Conservation (phyloP, 2,113 vertebrate species). For the Orthochromis malagaraziensis region DNA sequence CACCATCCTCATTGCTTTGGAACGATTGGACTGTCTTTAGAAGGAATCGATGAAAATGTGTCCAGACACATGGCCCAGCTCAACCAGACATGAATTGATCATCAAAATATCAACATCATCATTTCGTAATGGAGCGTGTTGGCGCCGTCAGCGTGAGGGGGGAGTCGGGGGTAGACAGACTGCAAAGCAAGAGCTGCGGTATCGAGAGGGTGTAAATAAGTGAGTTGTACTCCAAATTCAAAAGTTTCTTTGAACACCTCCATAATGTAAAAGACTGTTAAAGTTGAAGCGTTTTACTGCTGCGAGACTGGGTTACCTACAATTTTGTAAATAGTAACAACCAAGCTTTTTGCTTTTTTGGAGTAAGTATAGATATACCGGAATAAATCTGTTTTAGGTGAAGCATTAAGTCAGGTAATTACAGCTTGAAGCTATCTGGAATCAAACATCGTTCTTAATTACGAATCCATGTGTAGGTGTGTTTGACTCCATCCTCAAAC, state of each 20-base stretch:
- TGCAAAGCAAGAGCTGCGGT: neutral
- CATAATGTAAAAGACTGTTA: neutral
- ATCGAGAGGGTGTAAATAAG: conserved; percentile 43
- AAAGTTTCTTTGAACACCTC: conserved; percentile 12
- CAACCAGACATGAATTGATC: conserved; percentile 71
- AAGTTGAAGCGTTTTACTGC: neutral
- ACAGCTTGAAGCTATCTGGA: neutral
- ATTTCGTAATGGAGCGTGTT: conserved; percentile 55
- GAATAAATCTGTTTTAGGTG: neutral
- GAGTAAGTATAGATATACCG: neutral
- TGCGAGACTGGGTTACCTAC: neutral
- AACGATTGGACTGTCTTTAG: conserved; percentile 64
- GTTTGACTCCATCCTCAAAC: neutral
- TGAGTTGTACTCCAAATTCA: conserved; percentile 15
- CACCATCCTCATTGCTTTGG: conserved; percentile 11
- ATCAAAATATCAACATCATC: conserved; percentile 73
- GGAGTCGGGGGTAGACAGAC: conserved; percentile 1
- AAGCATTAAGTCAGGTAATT: neutral
- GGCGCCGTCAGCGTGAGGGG: neutral
- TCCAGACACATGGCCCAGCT: conserved; percentile 62
- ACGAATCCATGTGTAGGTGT: neutral
- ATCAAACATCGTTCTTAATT: neutral
- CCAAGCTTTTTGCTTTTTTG: neutral
- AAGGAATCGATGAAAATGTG: conserved; percentile 68
- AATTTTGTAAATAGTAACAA: neutral